Conservation (phyloP, 2,113 vertebrate species). For the Lophochroa leadbeateri region DNA sequence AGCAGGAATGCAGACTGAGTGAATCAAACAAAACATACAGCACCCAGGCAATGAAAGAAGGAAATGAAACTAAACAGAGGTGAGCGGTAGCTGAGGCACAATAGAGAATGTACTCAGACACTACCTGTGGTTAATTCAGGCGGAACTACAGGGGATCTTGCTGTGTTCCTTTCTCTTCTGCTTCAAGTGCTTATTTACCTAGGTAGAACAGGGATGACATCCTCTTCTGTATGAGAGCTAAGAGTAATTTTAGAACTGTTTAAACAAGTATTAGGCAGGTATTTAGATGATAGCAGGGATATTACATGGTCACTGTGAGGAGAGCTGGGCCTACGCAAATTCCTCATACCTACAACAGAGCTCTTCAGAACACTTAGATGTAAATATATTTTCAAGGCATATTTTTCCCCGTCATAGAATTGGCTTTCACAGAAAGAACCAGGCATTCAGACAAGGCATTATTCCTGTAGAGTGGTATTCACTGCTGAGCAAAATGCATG, state of each 20-base stretch:
- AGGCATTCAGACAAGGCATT: not conserved
- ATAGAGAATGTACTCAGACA: not conserved
- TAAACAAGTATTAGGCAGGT: not conserved
- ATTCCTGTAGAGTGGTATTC: not conserved
- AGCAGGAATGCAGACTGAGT: not conserved
- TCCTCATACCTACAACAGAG: not conserved
- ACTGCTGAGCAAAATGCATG: not conserved
- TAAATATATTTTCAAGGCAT: not conserved
- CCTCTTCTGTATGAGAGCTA: not conserved
- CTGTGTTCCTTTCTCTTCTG: not conserved
- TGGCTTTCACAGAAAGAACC: not conserved
- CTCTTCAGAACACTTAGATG: not conserved
- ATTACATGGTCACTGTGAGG: not conserved
- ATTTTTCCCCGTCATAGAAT: not conserved
- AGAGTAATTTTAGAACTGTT: not conserved
- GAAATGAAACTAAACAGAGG: not conserved
- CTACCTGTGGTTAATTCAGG: not conserved
- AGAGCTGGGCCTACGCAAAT: not conserved
- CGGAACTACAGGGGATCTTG: not conserved
- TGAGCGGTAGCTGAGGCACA: not conserved
- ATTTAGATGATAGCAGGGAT: not conserved
- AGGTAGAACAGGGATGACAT: not conserved
- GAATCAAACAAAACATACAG: not conserved
- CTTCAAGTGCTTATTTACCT: not conserved
- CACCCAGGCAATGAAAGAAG: not conserved